phyloP scores from a whole-genome alignment of 2,113 vertebrate genomes.

The Emberiza fucata region DNA sequence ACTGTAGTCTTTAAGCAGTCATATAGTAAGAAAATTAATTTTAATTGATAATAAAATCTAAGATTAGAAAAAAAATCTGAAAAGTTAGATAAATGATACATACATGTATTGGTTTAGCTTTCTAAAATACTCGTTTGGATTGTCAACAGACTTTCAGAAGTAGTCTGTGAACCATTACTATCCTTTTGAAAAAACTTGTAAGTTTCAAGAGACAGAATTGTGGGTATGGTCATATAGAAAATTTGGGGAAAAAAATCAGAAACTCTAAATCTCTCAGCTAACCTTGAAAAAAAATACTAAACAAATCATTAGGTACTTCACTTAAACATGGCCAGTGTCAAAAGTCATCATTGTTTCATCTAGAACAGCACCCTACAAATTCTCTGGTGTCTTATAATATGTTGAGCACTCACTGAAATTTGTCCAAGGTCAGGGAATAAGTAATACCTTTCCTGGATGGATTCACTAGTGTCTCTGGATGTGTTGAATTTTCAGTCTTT shows the following conservation, averaged over 20 bases:
- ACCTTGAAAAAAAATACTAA: neutral
- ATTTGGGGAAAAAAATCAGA: neutral
- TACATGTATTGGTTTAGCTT: neutral
- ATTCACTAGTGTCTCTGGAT: neutral
- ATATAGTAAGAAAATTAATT: neutral
- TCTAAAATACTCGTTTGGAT: neutral
- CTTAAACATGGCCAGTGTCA: neutral
- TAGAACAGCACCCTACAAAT: neutral
- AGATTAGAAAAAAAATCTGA: neutral
- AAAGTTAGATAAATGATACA: neutral
- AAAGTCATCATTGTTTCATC: neutral
- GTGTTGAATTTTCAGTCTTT: neutral
- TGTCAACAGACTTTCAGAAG: neutral
- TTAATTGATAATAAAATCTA: neutral
- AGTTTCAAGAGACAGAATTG: neutral
- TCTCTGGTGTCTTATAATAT: neutral
- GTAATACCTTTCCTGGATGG: neutral
- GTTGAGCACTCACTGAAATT: neutral
- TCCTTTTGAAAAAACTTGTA: neutral
- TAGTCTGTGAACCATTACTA: neutral
- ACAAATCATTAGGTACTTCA: neutral
- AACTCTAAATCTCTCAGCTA: neutral
- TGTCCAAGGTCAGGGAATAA: neutral
- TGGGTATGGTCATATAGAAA: neutral
- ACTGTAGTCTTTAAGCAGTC: neutral